phyloP scores from a whole-genome alignment of 2,888 invertebrate genomes.

The Drosophila prolongata region DNA sequence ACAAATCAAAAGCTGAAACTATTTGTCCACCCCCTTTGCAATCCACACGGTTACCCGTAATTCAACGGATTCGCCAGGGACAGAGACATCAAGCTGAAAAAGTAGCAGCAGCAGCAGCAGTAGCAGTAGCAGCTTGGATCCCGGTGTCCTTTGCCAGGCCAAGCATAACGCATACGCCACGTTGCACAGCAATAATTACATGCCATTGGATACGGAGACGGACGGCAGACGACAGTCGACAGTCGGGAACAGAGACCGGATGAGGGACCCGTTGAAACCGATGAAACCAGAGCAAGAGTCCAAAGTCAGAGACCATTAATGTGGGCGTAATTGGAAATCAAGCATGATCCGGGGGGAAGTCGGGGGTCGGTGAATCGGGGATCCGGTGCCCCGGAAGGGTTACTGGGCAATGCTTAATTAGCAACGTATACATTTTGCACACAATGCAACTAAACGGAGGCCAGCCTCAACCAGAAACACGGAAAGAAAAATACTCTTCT shows the following conservation, averaged over 20 bases:
- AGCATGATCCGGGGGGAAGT: conserved; percentile 27
- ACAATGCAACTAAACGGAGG: conserved; percentile 68
- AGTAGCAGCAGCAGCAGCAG: conserved; percentile 32
- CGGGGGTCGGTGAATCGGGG: not conserved
- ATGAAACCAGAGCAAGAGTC: conserved; percentile 27
- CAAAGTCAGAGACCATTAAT: conserved; percentile 68
- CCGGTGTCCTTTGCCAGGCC: conserved; percentile 63
- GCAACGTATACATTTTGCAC: conserved; percentile 79
- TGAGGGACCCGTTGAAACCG: conserved; percentile 27
- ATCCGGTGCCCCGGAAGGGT: conserved; percentile 32
- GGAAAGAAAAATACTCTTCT: not conserved
- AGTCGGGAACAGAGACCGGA: conserved; percentile 2
- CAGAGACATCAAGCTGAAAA: conserved; percentile 41
- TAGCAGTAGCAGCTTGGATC: conserved; percentile 13
- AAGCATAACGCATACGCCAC: conserved; percentile 81
- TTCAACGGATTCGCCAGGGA: conserved; percentile 33
- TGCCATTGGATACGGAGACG: conserved; percentile 71
- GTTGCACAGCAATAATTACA: conserved; percentile 81
- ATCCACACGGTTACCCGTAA: conserved; percentile 28
- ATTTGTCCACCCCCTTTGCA: conserved; percentile 46
- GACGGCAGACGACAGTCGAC: conserved; percentile 11
- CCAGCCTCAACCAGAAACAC: conserved; percentile 1
- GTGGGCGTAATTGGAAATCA: conserved; percentile 80
- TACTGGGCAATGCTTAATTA: conserved; percentile 69
- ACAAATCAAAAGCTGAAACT: conserved; percentile 61